phyloP scores from a whole-genome alignment of 2,888 invertebrate genomes.

The Odontothrips loti region DNA sequence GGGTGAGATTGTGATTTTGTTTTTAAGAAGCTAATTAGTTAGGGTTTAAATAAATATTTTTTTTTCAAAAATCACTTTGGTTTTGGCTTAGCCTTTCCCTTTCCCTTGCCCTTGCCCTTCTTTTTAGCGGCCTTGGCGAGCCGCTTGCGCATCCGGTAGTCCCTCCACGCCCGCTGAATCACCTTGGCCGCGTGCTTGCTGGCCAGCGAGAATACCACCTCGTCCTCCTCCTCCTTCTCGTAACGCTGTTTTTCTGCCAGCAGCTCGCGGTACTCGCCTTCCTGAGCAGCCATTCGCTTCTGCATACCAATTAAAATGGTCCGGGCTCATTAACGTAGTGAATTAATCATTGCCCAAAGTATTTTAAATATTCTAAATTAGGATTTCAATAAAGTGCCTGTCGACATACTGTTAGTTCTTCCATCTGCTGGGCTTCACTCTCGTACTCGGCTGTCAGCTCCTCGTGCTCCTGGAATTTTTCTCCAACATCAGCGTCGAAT shows the following conservation, averaged over 20 bases:
- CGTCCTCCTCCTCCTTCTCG: slow-evolving; percentile 23
- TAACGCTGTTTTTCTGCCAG: background rate
- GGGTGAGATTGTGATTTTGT: background rate
- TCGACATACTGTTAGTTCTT: background rate
- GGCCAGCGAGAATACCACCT: slow-evolving; percentile 1
- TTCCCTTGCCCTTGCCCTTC: slow-evolving; percentile 9
- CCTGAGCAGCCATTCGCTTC: background rate
- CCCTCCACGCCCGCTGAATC: slow-evolving; percentile 6
- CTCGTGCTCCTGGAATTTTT: slow-evolving; percentile 14
- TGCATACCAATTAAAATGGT: background rate
- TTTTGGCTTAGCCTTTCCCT: background rate
- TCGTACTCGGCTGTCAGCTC: slow-evolving; percentile 4
- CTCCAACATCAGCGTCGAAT: slow-evolving; percentile 1
- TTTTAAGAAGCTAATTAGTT: background rate
- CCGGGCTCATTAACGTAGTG: background rate
- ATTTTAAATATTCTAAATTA: too few relatives aligned
- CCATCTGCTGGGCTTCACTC: background rate
- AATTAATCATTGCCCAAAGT: too few relatives aligned
- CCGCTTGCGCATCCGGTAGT: background rate
- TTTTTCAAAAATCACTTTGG: background rate
- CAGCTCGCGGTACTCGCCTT: background rate
- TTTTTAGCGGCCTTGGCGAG: slow-evolving; percentile 14
- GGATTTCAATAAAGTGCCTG: too few relatives aligned
- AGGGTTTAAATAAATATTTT: too few relatives aligned
- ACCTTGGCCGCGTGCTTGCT: slow-evolving; percentile 21